Evolutionary conservation across 2,113 vertebrate species (phyloP).

Genomic region (Colistium nudipinnis): DNA sequence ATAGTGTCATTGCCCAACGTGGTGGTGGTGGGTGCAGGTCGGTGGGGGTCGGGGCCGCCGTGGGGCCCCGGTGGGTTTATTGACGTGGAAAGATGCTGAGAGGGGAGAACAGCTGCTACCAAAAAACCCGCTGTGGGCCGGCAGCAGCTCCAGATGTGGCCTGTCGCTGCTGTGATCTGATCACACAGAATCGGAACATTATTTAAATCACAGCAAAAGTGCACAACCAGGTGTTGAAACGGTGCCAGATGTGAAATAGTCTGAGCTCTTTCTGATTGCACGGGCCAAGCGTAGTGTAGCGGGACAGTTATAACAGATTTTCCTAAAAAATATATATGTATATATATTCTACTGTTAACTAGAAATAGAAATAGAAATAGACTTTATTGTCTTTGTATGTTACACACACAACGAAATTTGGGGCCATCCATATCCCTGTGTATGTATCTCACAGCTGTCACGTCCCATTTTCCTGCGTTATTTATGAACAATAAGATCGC

Average conservation of each 20-base stretch:
- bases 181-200: conserved; percentile 22
- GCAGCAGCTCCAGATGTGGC: conserved; percentile 36
- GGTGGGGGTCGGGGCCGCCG: conserved; percentile 48
- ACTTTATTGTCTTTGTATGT: too few species aligned
- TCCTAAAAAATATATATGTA: too few species aligned
- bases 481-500: conserved; percentile 76
- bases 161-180: conserved; percentile 23
- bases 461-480: conserved; percentile 74
- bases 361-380: too few species aligned
- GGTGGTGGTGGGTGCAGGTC: conserved; percentile 31
- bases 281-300: background rate
- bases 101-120: conserved; percentile 35
- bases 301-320: background rate
- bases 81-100: conserved; percentile 35
- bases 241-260: conserved; percentile 33
- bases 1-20: conserved; percentile 11
- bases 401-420: too few species aligned
- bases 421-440: conserved; percentile 29
- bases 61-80: conserved; percentile 38
- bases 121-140: background rate
- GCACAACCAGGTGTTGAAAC: conserved; percentile 29
- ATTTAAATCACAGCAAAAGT: conserved; percentile 11
- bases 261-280: conserved; percentile 34
- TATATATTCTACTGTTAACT: conserved; percentile 24
- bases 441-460: conserved; percentile 65